phyloP scores from a whole-genome alignment of 1,140 invertebrate species.

The Daktulosphaira vitifoliae region DNA sequence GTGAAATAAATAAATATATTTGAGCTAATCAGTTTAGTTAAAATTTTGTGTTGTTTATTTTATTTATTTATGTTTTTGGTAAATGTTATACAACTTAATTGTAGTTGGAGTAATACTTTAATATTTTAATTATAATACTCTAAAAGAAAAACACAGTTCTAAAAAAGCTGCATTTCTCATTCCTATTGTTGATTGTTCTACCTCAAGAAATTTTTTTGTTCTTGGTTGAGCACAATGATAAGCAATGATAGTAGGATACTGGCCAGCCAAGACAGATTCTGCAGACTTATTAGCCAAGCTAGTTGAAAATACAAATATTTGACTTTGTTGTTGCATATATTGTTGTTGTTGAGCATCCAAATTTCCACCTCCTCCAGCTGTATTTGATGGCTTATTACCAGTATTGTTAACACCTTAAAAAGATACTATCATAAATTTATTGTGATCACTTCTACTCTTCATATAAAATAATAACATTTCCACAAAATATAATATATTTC shows the following conservation, averaged over 20 bases:
- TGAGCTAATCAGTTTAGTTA: too few relatives aligned
- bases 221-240: conserved; percentile 91
- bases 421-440: conserved; percentile 40
- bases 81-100: too few relatives aligned
- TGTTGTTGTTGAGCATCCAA: conserved; percentile 50
- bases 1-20: too few relatives aligned
- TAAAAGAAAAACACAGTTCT: too few relatives aligned
- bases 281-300: conserved; percentile 87
- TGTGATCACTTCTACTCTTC: conserved; percentile 4
- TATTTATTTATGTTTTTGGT: too few relatives aligned
- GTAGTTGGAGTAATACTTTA: too few relatives aligned
- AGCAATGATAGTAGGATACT: conserved; percentile 84
- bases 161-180: too few relatives aligned
- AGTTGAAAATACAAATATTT: conserved; percentile 96
- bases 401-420: conserved; percentile 55
- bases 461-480: neutral
- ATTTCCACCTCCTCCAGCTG: conserved; percentile 50
- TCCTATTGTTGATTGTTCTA: too few relatives aligned
- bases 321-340: conserved; percentile 94
- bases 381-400: conserved; percentile 60
- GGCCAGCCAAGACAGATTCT: conserved; percentile 78
- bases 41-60: too few relatives aligned
- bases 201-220: conserved; percentile 91
- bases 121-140: too few relatives aligned
- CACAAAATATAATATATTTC: too few relatives aligned